Base-by-base conservation (phyloP, 2,888 invertebrate genomes). In the Neocrepidodera transversa region DNA sequence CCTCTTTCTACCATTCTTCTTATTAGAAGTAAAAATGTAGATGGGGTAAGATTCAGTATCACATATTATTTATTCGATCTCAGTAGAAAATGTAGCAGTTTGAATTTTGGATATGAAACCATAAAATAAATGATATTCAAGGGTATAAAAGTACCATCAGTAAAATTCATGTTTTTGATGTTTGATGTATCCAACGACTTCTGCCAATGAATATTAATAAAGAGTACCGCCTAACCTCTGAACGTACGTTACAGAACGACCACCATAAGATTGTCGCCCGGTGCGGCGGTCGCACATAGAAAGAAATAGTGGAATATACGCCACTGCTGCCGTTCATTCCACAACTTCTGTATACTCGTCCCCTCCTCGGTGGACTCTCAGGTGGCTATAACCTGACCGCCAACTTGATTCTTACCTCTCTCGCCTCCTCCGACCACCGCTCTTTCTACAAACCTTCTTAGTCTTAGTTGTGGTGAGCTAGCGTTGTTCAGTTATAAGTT, bases 261-360 rank as follows among this genome's bases (percentile, higher is more conserved):
- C 45, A 51, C 58, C 58, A 47, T 38, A 38, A 57, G 52, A 47
- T 47, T 53, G 52, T 36, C 38, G 28, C 59, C 51, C 64, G 60
- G 49, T 62, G 63, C 72, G 70, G 71, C 73, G 69, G 71, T 70
- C 70, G 58, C 66, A 65, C 68, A 67, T 58, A 71, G 73, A 77
- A 55, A 75, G 74, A 77, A 55, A 75, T 75, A 73, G 76, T 74
- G 74, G 76, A 77, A 23, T 73, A 65, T 73, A 74, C 75, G 77
- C 77, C 75, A 76, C 77, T 71, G 76, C 76, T 76, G 77, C 77
- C 71, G 76, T 76, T 74, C 74, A 70, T 70, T 71, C 70, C 68
- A 68, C 73, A 71, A 75, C 76, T 75, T 74, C 75, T 70, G 75
- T 74, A 64, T 61, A 28, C 26, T 62, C 67, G 66, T 63, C 62